A percentile compares a stretch with the other conserved stretches of the same genome.
Evolutionary conservation across 2,113 vertebrate species (phyloP).

Genomic region (Hemiscyllium ocellatum): DNA sequence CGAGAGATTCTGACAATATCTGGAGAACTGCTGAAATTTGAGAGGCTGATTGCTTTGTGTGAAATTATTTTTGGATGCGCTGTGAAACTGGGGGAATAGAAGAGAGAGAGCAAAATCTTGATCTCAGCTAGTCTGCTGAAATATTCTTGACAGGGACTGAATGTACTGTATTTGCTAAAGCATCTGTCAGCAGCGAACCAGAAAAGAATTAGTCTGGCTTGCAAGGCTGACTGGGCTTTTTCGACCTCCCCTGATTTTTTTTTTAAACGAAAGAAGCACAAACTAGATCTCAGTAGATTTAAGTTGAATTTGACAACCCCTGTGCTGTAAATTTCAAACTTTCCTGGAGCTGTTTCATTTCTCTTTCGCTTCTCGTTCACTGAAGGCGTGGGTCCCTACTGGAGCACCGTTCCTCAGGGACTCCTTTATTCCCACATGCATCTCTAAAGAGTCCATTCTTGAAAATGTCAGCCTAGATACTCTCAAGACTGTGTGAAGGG

Average conservation of each 20-base stretch:
- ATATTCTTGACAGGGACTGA: not conserved
- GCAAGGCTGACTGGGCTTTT: not conserved
- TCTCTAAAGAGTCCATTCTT: not conserved
- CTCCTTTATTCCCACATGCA: not conserved
- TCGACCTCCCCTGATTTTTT: not conserved
- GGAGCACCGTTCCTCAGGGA: not conserved
- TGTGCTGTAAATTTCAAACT: not conserved
- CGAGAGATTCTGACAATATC: not conserved
- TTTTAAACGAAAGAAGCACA: not conserved
- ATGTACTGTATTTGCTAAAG: not conserved
- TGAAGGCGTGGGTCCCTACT: not conserved
- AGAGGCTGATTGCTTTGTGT: not conserved
- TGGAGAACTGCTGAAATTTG: not conserved
- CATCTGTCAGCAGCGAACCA: conserved; percentile 21
- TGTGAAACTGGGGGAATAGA: not conserved
- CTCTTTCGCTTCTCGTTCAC: not conserved
- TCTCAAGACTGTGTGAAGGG: not conserved
- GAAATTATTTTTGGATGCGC: not conserved
- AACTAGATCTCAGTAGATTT: not conserved
- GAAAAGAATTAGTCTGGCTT: not conserved
- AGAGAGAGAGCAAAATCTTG: not conserved
- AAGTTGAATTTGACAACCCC: not conserved
- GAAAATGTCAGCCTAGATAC: not conserved
- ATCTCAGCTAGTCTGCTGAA: not conserved
- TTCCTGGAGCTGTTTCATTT: not conserved